phyloP scores from a whole-genome alignment of 1,140 invertebrate genomes.

The Cheumatopsyche charites region DNA sequence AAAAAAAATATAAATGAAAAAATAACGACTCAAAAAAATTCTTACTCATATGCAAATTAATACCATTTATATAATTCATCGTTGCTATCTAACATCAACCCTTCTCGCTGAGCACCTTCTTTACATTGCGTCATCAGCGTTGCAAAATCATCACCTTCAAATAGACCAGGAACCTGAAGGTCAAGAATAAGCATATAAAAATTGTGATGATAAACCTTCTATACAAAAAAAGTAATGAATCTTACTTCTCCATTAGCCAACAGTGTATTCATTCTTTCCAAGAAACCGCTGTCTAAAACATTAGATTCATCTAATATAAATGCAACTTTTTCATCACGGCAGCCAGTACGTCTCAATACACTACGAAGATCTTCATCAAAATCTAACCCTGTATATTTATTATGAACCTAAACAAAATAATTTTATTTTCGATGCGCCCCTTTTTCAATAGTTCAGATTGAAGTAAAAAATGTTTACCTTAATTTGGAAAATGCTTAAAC shows the following conservation, averaged over 20 bases:
- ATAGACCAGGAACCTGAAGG: conserved; percentile 81
- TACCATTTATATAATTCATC: conserved; percentile 97
- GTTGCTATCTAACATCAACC: conserved; percentile 96
- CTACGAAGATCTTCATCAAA: conserved; percentile 98
- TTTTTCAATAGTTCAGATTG: neutral
- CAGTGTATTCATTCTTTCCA: conserved; percentile 99
- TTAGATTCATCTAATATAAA: conserved; percentile 99
- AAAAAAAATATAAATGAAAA: conserved; percentile 6
- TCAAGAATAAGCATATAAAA: neutral
- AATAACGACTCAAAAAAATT: neutral
- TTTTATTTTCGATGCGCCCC: neutral
- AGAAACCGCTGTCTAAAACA: conserved; percentile 96
- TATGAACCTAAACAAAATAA: conserved; percentile 78
- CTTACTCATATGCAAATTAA: neutral
- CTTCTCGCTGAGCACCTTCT: conserved; percentile 97
- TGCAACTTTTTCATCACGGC: conserved; percentile 98
- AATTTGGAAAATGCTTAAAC: conserved; percentile 97
- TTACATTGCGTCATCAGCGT: conserved; percentile 99
- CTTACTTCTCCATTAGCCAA: conserved; percentile 93
- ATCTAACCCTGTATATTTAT: conserved; percentile 97
- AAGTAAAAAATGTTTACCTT: no score
- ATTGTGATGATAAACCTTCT: neutral
- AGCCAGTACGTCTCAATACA: conserved; percentile 92
- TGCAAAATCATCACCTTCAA: conserved; percentile 96
- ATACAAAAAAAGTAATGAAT: neutral